These are phyloP conservation scores for Limulus polyphemus DNA, from an alignment of 2,888 invertebrate species.

Conservation along the genomic window DNA sequence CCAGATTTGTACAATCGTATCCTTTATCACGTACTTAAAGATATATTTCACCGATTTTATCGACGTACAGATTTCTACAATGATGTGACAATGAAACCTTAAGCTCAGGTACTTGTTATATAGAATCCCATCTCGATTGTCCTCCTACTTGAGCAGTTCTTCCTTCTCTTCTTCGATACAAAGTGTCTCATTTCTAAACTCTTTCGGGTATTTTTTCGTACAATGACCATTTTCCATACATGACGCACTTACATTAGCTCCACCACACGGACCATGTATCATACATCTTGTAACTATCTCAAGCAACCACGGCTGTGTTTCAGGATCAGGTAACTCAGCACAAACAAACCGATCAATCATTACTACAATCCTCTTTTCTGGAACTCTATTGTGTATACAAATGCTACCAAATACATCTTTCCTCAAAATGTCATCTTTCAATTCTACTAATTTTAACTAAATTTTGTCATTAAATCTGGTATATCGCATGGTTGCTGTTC, in stretches of 20 bases:
- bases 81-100: constrained; percentile 35
- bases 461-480: constrained; percentile 34
- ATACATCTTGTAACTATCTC: constrained; percentile 1
- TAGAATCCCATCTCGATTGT: constrained; percentile 34
- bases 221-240: constrained; percentile 23
- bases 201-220: constrained; percentile 27
- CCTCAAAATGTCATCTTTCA: constrained; percentile 8
- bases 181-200: constrained; percentile 29
- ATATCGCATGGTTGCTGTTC: constrained; percentile 23
- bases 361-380: constrained; percentile 28
- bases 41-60: constrained; percentile 32
- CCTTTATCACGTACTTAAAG: constrained; percentile 33
- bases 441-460: constrained; percentile 20
- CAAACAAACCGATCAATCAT: constrained; percentile 19
- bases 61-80: constrained; percentile 32
- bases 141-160: too few species aligned
- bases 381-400: constrained; percentile 27
- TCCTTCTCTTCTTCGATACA: too few species aligned
- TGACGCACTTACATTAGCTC: constrained; percentile 5
- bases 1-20: constrained; percentile 21
- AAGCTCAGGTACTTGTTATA: constrained; percentile 32
- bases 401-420: constrained; percentile 26
- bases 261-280: constrained; percentile 11
- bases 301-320: not conserved
- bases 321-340: constrained; percentile 23